These are phyloP conservation scores for Eristalinus aeneus DNA, from an alignment of 2,888 invertebrate genomes.

Conservation along the genomic window DNA sequence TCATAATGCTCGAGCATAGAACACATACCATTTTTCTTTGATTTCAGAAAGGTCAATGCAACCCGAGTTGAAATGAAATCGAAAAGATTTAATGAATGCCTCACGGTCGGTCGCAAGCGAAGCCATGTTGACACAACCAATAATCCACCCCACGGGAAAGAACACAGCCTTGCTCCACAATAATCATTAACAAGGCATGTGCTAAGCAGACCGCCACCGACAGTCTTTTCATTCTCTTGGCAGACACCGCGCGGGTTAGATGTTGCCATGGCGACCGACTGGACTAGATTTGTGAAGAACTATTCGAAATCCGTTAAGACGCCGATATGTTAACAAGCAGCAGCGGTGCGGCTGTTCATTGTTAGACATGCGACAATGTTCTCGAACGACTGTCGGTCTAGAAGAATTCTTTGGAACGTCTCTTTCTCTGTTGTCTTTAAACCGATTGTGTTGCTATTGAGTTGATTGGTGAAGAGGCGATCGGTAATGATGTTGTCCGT, in stretches of 20 bases:
- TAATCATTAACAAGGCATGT: conserved; percentile 13
- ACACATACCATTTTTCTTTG: neutral
- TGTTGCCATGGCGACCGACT: neutral
- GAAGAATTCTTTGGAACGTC: neutral
- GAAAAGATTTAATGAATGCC: conserved; percentile 25
- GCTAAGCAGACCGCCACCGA: conserved; percentile 13
- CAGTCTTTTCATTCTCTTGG: neutral
- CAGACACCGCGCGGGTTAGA: neutral
- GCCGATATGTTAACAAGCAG: conserved; percentile 23
- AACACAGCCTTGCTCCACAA: conserved; percentile 8
- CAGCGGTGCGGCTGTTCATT: neutral
- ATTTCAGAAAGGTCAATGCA: conserved; percentile 1
- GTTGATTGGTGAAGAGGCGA: neutral
- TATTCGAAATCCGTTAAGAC: conserved; percentile 13
- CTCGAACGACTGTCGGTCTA: neutral
- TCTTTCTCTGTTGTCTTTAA: neutral
- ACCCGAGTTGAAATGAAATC: conserved; percentile 18
- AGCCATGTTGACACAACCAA: conserved; percentile 17
- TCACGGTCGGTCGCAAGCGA: conserved; percentile 12
- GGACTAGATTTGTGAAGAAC: neutral
- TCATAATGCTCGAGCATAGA: neutral
- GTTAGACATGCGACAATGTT: neutral
- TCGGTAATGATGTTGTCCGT: neutral
- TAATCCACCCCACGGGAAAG: conserved; percentile 2
- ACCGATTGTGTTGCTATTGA: neutral